Base-by-base conservation (phyloP, 92 coral and sea anemone genomes). In the Paragorgia papillata region DNA sequence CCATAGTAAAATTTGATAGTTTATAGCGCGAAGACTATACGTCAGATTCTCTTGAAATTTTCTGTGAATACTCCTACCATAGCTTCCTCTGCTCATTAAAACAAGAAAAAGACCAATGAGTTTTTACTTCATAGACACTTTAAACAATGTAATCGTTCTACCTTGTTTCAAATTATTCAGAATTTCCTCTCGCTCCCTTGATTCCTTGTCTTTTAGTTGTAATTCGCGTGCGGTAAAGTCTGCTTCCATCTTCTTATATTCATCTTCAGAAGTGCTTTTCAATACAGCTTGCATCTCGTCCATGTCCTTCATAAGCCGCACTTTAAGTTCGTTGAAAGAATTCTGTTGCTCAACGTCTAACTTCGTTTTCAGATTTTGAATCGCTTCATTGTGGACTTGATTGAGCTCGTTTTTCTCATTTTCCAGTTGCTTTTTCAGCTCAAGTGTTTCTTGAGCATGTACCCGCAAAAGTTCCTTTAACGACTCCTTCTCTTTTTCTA, bases 321-420 rank as follows among this genome's bases (percentile, higher is more conserved):
- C 85, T 62, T 91, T 91, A 30, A 85, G 76, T 41, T 66, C 85
- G n/a, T 89, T 83, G 40, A 95, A 79, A 34, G 86, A 89, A 18
- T 76, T 79, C 59, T 82, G 93, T 58, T 95, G 92, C 59, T 88
- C 81, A 22, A 64, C 81, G 32, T 76, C 89, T 39, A 95, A 68
- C 29, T 67, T 76, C 70, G 22, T 60, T 67, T 43, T 55, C 0
- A 37, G 79, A 83, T 76, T 58, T 32, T 40, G 51, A 39, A 60
- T 33, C 57, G 30, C 74, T 57, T 41, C 75, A 35, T 89, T 75
- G 33, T 80, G 85, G 12, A 70, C 73, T 40, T 84, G 81, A 32
- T 56, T 64, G 22, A 90, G 75, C 59, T 80, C 75, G 56, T 88
- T 85, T 39, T 82, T 93, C 62, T 87, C 85, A 0, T 83, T 81